Evolutionary conservation across 2,797 vertebrate species (phyloP), one percentile per base, ranked within the genome.

Genomic region (Cirrhinus molitorella): DNA sequence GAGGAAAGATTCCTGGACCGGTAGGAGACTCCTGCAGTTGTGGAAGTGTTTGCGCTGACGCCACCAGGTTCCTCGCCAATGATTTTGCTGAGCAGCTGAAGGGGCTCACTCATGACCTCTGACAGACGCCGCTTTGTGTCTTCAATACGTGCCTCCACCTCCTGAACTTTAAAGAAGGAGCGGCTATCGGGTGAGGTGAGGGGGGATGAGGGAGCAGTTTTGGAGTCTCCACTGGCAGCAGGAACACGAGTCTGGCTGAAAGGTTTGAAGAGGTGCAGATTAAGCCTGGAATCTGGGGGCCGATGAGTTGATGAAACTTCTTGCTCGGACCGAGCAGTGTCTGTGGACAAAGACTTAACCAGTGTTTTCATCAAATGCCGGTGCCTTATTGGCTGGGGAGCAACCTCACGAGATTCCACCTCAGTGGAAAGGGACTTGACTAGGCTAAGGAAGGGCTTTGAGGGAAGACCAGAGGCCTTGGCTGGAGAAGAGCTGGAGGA

Each of bases 81-180:
- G 47, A 99, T 98, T 91, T 99, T 99, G 89, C 96, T 99, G 71
- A 99, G 94, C 82, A 99, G 93, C 90, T 99, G 98, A 67, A 99
- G 94, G 67, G 98, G 98, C 84, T 99, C 98, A 0, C 96, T 96
- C 84, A 99, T 99, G 3, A 95, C 98, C 92, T 99, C 98, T 0
- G 98, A 97, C 83, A 99, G 93, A 85, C 98, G 98, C 0, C 98
- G 95, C 85, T 95, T 99, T 5, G 98, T 99, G 95, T 99, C 98
- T 90, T 99, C 98, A 4, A 99, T 96, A 88, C 95, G 96, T 47
- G 98, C 97, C 91, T 99, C 98, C 72, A 99, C 98, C 86, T 99
- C 98, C n/a, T 97, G 95, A 61, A 98, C 97, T 90, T 97, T 99
- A 89, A 99, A 99, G 95, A 99, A 99, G 89, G 96, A 98, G 72